Evolutionary conservation across 2,113 vertebrate genomes (phyloP).

Genomic region (Tenebrosternarchus preto): DNA sequence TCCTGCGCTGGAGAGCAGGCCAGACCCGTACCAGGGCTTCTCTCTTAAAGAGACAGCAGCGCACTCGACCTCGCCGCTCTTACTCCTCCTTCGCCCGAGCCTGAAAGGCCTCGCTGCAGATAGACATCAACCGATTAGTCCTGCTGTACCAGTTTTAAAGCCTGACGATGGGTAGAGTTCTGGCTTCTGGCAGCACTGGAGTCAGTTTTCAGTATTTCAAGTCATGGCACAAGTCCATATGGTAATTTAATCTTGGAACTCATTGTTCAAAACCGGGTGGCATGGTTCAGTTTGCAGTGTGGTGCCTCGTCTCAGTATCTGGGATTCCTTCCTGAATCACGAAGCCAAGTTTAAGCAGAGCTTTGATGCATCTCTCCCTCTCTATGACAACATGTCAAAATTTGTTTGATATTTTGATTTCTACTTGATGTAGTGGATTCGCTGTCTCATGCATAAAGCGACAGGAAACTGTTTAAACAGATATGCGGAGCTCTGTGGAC

Average conservation of each 20-base stretch:
- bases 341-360: neutral
- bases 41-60: constrained; percentile 52
- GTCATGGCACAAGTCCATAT: neutral
- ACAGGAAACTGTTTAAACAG: neutral
- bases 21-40: constrained; percentile 48
- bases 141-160: constrained; percentile 26
- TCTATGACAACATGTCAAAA: neutral
- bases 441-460: no score
- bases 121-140: neutral
- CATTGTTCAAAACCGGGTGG: neutral
- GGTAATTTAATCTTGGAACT: neutral
- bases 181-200: neutral
- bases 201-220: neutral
- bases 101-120: constrained; percentile 1
- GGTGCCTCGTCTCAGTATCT: neutral
- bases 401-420: neutral
- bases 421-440: neutral
- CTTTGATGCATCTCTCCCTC: no score
- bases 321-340: neutral
- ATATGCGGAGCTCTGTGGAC: no score
- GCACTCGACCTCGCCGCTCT: neutral
- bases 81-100: neutral
- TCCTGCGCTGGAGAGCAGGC: constrained; percentile 24
- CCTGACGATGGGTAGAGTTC: neutral
- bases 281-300: neutral